Conservation (phyloP, 2,797 vertebrate genomes). For the Furcifer pardalis region DNA sequence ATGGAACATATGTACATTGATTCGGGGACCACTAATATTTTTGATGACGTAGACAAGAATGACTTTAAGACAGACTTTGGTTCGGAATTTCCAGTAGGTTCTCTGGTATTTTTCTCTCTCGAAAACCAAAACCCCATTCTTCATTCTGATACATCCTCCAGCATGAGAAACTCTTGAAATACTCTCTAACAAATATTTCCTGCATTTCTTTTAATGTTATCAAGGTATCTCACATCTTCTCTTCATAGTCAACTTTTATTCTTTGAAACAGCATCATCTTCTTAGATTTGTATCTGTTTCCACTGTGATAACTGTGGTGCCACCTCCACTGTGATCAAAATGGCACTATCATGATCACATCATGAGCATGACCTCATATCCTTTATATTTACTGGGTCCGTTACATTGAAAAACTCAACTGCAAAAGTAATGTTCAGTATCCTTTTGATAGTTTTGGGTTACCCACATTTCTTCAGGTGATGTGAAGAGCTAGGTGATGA, state of each 20-base stretch:
- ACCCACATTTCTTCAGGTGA: background rate
- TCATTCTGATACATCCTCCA: background rate
- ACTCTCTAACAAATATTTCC: background rate
- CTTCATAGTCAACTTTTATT: background rate
- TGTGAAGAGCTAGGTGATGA: background rate
- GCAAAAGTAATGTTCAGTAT: background rate
- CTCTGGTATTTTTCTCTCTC: conserved; percentile 46
- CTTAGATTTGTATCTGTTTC: conserved; percentile 12
- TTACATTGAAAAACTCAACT: background rate
- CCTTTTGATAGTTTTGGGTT: background rate
- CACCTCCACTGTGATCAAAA: conserved; percentile 16
- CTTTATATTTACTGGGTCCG: background rate
- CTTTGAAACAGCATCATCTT: conserved; percentile 5
- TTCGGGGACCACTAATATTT: conserved; percentile 73
- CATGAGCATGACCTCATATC: conserved; percentile 17
- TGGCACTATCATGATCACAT: background rate
- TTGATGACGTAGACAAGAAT: conserved; percentile 80
- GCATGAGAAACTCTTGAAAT: background rate
- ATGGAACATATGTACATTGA: conserved; percentile 76
- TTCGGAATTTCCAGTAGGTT: conserved; percentile 81
- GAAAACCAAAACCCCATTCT: background rate
- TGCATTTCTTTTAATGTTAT: background rate
- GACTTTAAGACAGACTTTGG: conserved; percentile 80
- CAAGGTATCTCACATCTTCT: background rate
- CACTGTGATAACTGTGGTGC: background rate